Evolutionary conservation across 2,888 invertebrate species (phyloP).

Genomic region (Nineta flava): DNA sequence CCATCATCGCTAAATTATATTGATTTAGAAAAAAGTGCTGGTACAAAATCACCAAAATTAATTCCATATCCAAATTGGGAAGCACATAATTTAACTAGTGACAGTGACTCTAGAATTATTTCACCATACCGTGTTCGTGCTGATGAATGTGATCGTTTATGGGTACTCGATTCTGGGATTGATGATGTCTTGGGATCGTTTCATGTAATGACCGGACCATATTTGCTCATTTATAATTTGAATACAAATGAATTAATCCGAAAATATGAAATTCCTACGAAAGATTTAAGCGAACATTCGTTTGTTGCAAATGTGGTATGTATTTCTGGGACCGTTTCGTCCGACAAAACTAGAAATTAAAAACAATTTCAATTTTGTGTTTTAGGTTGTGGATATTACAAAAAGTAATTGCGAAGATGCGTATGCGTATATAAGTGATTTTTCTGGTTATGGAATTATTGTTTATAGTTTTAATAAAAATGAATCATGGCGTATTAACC

Average conservation of each 20-base stretch:
- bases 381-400: constrained; percentile 51
- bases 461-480: constrained; percentile 60
- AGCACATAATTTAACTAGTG: constrained; percentile 58
- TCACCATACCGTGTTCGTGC: constrained; percentile 58
- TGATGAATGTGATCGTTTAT: constrained; percentile 63
- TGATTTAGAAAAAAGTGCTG: constrained; percentile 30
- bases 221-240: constrained; percentile 55
- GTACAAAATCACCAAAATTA: constrained; percentile 49
- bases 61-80: constrained; percentile 64
- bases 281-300: constrained; percentile 52
- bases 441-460: constrained; percentile 57
- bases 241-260: constrained; percentile 57
- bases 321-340: constrained; percentile 13
- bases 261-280: constrained; percentile 48
- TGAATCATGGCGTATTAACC: constrained; percentile 62
- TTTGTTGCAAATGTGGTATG: constrained; percentile 70
- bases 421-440: constrained; percentile 62
- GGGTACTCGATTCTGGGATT: constrained; percentile 68
- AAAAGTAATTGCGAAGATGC: constrained; percentile 56
- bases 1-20: constrained; percentile 54
- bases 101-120: constrained; percentile 41
- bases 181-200: constrained; percentile 54
- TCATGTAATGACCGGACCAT: constrained; percentile 44
- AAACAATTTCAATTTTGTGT: neutral
- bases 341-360: neutral